Percentiles rank a stretch among this genome's conserved stretches.
Evolutionary conservation across 2,888 invertebrate genomes (phyloP).

Genomic region (Xylota segnis): DNA sequence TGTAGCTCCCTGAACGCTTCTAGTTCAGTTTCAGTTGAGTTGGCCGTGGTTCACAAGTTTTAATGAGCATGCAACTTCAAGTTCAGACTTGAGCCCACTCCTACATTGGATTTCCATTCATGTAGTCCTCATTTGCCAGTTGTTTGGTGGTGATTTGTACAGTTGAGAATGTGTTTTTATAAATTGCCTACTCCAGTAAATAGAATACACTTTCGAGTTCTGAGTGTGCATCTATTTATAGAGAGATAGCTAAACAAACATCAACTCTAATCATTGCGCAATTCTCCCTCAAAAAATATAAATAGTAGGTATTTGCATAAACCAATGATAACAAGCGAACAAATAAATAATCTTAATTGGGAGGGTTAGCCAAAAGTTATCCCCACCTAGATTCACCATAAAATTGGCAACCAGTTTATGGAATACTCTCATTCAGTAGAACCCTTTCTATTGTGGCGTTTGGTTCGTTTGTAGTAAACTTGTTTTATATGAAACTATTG

Average conservation of each 20-base stretch:
- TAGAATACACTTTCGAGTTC: no score
- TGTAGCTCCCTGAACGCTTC: no score
- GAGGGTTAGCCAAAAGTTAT: background rate
- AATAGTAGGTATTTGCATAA: background rate
- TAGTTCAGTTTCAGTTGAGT: no score
- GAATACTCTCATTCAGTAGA: conserved; percentile 24
- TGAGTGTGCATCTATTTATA: background rate
- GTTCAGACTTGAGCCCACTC: no score
- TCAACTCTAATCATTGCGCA: background rate
- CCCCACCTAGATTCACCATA: background rate
- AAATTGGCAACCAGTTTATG: background rate
- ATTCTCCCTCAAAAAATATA: background rate
- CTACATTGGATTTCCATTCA: no score
- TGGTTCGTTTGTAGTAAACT: conserved; percentile 73
- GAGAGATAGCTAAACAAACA: background rate
- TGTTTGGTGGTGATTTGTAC: no score
- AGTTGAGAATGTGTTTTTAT: no score
- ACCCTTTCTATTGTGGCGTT: background rate
- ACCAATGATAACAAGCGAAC: background rate
- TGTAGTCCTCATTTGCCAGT: no score
- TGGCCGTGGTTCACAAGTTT: no score
- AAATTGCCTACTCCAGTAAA: no score
- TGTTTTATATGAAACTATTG: conserved; percentile 79
- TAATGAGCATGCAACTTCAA: no score
- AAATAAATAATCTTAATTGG: background rate